Evolutionary conservation across 2,797 vertebrate species (phyloP).

Genomic region (Remorina albescens): DNA sequence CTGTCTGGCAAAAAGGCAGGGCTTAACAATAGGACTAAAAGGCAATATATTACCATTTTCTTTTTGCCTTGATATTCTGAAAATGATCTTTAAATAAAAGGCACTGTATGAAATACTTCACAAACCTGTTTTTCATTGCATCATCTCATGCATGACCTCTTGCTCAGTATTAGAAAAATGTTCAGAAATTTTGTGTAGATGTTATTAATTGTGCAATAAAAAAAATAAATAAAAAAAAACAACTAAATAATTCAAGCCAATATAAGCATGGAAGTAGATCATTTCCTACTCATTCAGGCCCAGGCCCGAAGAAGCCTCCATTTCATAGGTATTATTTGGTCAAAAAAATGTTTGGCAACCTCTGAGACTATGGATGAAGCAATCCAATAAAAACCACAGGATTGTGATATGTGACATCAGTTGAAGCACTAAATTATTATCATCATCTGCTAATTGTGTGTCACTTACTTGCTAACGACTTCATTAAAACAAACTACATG

Average conservation of each 20-base stretch:
- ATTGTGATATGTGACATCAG: neutral
- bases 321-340: neutral
- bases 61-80: neutral
- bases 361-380: neutral
- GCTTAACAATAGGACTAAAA: neutral
- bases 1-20: neutral
- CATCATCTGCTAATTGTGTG: neutral
- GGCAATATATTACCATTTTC: too few species aligned
- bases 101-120: neutral
- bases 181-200: neutral
- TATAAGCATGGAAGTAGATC: too few species aligned
- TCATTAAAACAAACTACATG: constrained; percentile 13
- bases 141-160: too few species aligned
- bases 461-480: too few species aligned
- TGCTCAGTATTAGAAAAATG: neutral
- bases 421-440: neutral
- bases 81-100: neutral
- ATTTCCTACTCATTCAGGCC: too few species aligned
- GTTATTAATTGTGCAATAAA: too few species aligned
- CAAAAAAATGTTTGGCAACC: neutral
- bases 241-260: too few species aligned
- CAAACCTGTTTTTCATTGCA: neutral
- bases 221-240: too few species aligned
- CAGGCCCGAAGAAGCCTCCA: too few species aligned
- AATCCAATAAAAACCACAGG: neutral